Percentiles rank a stretch among this genome's conserved stretches.
These are phyloP conservation scores for Eupithecia subfuscata DNA, from an alignment of 2,888 invertebrate genomes.

Conservation along the genomic window DNA sequence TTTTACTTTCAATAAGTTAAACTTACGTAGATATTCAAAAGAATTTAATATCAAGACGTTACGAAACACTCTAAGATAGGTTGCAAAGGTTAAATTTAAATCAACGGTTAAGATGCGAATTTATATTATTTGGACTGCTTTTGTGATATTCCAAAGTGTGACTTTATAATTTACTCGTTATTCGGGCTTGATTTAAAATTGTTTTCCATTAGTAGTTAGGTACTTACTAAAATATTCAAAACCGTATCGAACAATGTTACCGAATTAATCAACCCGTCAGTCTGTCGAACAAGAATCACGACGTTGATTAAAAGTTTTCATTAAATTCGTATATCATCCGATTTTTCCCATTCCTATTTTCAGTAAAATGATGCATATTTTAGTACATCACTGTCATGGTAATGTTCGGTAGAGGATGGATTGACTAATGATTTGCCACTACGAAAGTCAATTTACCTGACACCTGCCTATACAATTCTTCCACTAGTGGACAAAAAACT, in stretches of 20 bases:
- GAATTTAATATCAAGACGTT: conserved; percentile 13
- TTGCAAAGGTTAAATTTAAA: background rate
- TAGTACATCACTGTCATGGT: conserved; percentile 6
- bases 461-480: background rate
- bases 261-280: conserved; percentile 49
- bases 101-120: background rate
- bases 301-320: conserved; percentile 53
- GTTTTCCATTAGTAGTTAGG: conserved; percentile 27
- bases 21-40: conserved; percentile 29
- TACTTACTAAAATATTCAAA: conserved; percentile 39
- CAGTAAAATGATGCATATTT: conserved; percentile 13
- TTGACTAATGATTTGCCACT: background rate
- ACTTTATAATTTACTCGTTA: background rate
- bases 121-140: background rate
- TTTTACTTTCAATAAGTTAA: conserved; percentile 65
- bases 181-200: conserved; percentile 20
- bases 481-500: background rate
- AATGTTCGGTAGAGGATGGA: conserved; percentile 13
- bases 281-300: conserved; percentile 42
- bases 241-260: conserved; percentile 37
- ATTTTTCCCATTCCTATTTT: conserved; percentile 42
- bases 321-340: conserved; percentile 48
- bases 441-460: background rate
- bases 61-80: background rate
- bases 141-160: background rate